Base-by-base conservation (phyloP, 2,113 vertebrate species). In the Hiodon alosoides region DNA sequence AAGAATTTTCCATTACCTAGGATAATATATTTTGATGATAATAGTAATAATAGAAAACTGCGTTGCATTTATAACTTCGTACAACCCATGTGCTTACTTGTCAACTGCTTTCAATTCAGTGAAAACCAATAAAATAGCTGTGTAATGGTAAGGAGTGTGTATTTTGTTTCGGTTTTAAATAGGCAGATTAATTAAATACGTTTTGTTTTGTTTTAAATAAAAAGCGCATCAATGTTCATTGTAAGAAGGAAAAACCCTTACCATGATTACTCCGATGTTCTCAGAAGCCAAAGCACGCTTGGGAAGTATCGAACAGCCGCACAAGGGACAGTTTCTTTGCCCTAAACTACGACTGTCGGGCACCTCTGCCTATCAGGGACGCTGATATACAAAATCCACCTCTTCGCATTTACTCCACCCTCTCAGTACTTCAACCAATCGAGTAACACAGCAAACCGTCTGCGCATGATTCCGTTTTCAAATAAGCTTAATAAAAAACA, bases 241-340 rank as follows among this genome's bases (percentile, higher is more conserved):
- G 11, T 47, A 67, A 52, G 62, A 10, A 31, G 31, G 31, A 76
- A 0, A 0, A 51, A 7, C 9, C 2, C 89, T 85, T 79, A 92
- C 90, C 90, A 92, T 92, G 85, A 83, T 85, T 86, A 72, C 74
- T 80, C 60, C 13, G 66, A 51, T 59, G 82, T 71, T 65, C 59
- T 58, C 6, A 64, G 80, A 71, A 77, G 77, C 71, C 13, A 57
- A 62, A 60, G 31, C 69, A 57, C 69, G 58, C 69, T 57, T 54
- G 51, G 53, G 48, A 7, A 71, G 31, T 48, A 31, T 31, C 31
- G 31, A 31, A 31, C 31, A 31, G 31, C 2, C 31, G 31, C 31
- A 31, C 31, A 31, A 31, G 31, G 31, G 31, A 31, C 31, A 31
- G 31, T 31, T 31, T 31, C 31, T 31, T 31, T 1, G 31, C 31